Conservation (phyloP, 2,797 vertebrate genomes). For the Liasis olivaceus region DNA sequence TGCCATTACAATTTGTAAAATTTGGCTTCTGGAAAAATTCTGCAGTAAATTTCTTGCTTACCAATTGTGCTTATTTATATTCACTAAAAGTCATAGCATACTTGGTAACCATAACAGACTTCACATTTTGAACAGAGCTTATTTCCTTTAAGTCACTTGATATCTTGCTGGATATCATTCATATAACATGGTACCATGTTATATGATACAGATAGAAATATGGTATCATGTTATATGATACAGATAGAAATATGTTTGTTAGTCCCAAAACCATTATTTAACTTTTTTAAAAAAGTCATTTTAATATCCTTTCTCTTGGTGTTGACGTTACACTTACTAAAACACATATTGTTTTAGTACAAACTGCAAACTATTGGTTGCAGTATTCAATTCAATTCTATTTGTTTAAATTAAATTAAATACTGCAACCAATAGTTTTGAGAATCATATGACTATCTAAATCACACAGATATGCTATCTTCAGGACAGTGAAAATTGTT, state of each 20-base stretch:
- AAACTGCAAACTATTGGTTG: background rate
- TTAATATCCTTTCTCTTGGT: background rate
- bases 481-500: background rate
- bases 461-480: background rate
- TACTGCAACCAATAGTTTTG: background rate
- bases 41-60: slow-evolving; percentile 13
- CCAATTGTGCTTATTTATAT: slow-evolving; percentile 16
- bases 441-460: background rate
- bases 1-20: slow-evolving; percentile 11
- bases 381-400: background rate
- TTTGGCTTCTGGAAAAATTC: slow-evolving; percentile 27
- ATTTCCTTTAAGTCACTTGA: slow-evolving; percentile 37
- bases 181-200: background rate
- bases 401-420: background rate
- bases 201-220: background rate
- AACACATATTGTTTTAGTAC: too few relatives aligned
- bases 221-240: background rate
- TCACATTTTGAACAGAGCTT: slow-evolving; percentile 18
- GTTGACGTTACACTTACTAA: slow-evolving; percentile 25
- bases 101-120: slow-evolving; percentile 45
- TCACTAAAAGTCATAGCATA: slow-evolving; percentile 38
- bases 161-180: slow-evolving; percentile 24
- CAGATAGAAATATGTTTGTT: background rate
- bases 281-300: background rate
- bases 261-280: background rate